Evolutionary conservation across 2,113 vertebrate genomes (phyloP).

Genomic region (Lophochroa leadbeateri): DNA sequence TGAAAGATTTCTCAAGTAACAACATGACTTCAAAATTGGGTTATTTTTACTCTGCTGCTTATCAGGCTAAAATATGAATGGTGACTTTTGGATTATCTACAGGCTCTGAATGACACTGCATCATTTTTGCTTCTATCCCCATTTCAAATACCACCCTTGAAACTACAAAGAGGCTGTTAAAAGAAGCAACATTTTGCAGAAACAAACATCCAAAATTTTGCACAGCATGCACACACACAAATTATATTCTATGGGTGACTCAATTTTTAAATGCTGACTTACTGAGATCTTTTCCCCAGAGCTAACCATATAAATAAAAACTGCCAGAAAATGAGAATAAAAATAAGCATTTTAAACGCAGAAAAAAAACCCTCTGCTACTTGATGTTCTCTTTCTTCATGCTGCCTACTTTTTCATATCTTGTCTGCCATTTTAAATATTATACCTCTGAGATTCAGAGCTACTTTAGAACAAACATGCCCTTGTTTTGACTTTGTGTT

Average conservation of each 20-base stretch:
- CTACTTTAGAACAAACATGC: background rate
- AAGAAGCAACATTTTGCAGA: background rate
- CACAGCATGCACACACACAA: background rate
- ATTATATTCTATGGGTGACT: background rate
- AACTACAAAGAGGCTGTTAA: background rate
- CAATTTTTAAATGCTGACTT: constrained; percentile 27
- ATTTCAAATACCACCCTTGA: background rate
- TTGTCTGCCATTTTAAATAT: background rate
- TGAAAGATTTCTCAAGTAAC: background rate
- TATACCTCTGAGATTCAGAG: background rate
- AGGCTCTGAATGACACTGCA: background rate
- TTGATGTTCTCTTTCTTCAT: background rate
- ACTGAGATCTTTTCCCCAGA: background rate
- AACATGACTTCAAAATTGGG: background rate
- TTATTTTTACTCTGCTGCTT: constrained; percentile 30
- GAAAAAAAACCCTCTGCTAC: background rate
- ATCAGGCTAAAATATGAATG: background rate
- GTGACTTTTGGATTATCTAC: background rate
- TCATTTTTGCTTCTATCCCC: background rate
- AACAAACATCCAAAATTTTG: background rate
- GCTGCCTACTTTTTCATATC: background rate
- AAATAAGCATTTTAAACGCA: background rate
- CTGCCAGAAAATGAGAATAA: background rate
- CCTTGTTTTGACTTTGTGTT: background rate
- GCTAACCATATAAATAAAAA: background rate